Percentiles rank a stretch among this genome's conserved stretches.
phyloP scores from a whole-genome alignment of 1,140 invertebrate species.

The Drosophila aff. region DNA sequence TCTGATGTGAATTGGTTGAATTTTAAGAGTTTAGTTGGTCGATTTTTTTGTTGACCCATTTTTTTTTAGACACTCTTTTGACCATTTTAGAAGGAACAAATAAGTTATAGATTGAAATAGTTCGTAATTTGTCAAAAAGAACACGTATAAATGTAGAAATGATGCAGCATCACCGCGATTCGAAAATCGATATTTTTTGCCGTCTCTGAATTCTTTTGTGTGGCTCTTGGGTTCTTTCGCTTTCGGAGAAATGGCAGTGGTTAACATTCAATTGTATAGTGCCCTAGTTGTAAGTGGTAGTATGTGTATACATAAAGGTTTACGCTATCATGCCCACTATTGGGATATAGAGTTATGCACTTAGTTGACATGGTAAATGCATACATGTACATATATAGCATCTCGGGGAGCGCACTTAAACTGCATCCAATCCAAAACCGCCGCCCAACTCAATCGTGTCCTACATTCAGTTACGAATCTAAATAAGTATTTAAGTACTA shows the following conservation, averaged over 20 bases:
- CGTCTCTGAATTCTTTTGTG: constrained; percentile 6
- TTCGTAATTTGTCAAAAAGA: neutral
- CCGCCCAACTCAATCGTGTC: constrained; percentile 46
- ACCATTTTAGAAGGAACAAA: no score
- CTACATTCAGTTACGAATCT: constrained; percentile 64
- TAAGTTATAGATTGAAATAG: neutral
- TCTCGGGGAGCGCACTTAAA: constrained; percentile 42
- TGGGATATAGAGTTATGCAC: constrained; percentile 66
- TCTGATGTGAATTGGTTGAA: neutral
- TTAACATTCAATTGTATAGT: constrained; percentile 75
- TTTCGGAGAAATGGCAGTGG: constrained; percentile 78
- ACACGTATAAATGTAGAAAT: constrained; percentile 19
- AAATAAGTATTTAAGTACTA: constrained; percentile 74
- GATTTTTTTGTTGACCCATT: neutral
- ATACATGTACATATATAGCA: constrained; percentile 64
- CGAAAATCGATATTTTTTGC: constrained; percentile 21
- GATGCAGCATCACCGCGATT: constrained; percentile 1
- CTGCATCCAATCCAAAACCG: constrained; percentile 35
- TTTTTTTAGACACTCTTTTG: neutral
- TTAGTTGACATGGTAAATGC: constrained; percentile 80
- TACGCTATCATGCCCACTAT: constrained; percentile 55
- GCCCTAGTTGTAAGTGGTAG: constrained; percentile 60
- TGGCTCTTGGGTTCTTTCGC: constrained; percentile 31
- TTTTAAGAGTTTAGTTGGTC: neutral
- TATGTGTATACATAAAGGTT: constrained; percentile 35